Evolutionary conservation across 2,888 invertebrate species (phyloP).

Genomic region (Caradrina clavipalpis): DNA sequence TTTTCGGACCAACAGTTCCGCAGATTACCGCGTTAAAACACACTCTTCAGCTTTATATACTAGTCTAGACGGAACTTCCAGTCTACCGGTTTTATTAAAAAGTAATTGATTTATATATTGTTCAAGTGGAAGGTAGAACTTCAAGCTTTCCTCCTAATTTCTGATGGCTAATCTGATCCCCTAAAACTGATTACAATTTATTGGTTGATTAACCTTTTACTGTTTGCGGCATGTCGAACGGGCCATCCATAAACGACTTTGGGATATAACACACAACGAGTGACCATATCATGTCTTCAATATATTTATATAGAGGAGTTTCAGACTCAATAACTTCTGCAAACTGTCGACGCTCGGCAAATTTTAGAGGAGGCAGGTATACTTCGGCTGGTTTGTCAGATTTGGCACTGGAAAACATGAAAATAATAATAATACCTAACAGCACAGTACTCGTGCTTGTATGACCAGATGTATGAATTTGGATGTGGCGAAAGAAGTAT

Average conservation of each 20-base stretch:
- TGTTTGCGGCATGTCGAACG: slow-evolving; percentile 75
- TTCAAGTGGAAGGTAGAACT: not conserved
- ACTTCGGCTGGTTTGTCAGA: slow-evolving; percentile 75
- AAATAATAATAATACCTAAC: slow-evolving; percentile 3
- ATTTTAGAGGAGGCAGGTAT: slow-evolving; percentile 76
- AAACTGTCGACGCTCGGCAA: slow-evolving; percentile 81
- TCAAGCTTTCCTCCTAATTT: not conserved
- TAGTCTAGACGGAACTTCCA: too few relatives aligned
- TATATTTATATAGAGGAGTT: slow-evolving; percentile 48
- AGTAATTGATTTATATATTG: not conserved
- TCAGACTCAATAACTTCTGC: slow-evolving; percentile 72
- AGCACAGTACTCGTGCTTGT: too few relatives aligned
- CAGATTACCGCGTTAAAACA: too few relatives aligned
- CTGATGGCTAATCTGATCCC: not conserved
- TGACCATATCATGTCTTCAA: slow-evolving; percentile 77
- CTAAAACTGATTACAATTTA: not conserved
- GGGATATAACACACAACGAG: slow-evolving; percentile 75
- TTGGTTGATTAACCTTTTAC: slow-evolving; percentile 74
- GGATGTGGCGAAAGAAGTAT: too few relatives aligned
- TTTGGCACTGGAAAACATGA: slow-evolving; percentile 73
- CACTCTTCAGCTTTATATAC: too few relatives aligned
- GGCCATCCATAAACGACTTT: slow-evolving; percentile 74
- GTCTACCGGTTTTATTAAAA: too few relatives aligned
- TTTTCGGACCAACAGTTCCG: too few relatives aligned
- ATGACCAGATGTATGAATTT: too few relatives aligned